Percentiles rank a stretch among this genome's conserved stretches.
These are phyloP conservation scores for Diplolepis rosae DNA, from an alignment of 2,888 invertebrate genomes.

Conservation along the genomic window DNA sequence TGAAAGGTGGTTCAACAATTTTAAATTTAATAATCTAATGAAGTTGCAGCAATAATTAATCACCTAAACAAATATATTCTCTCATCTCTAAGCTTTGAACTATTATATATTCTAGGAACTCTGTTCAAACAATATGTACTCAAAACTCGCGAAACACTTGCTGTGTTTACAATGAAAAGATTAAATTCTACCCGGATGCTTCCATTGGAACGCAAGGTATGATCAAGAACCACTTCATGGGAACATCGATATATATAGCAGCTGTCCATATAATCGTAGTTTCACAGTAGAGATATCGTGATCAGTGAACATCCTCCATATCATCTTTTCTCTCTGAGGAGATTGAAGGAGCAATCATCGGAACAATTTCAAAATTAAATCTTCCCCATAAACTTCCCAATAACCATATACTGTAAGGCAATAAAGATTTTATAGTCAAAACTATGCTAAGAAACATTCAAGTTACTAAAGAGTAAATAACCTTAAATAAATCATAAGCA, in stretches of 20 bases:
- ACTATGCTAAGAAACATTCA: background rate
- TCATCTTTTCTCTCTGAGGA: background rate
- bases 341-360: background rate
- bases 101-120: background rate
- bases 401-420: background rate
- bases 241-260: conserved; percentile 1
- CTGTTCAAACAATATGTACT: background rate
- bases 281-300: background rate
- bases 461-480: too few species aligned
- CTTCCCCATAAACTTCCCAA: background rate
- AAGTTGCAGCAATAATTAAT: too few species aligned
- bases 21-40: too few species aligned
- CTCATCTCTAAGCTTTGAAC: too few species aligned
- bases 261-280: background rate
- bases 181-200: background rate
- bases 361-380: conserved; percentile 1
- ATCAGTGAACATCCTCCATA: background rate
- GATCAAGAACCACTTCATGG: conserved; percentile 3
- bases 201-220: background rate
- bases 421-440: background rate
- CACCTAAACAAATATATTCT: too few species aligned
- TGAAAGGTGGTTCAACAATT: too few species aligned
- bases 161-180: background rate
- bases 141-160: background rate
- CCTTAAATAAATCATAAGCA: too few species aligned